Evolutionary conservation across 30 jellyfish, hydroid and myxozoan species (phyloP).

Genomic region (Cassiopea andromeda): DNA sequence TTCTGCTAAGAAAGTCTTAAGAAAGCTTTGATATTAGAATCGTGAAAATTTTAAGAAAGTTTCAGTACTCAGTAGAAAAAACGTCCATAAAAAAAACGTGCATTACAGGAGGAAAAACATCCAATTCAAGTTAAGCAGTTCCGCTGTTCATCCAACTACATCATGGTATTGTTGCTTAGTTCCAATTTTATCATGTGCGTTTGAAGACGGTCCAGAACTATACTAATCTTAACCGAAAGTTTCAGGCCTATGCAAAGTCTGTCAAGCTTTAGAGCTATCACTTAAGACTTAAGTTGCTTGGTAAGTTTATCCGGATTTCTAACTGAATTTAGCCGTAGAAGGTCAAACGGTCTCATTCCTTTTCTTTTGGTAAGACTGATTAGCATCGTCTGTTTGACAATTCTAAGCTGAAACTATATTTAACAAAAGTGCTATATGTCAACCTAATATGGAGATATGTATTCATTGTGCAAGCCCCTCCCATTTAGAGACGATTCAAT

Average conservation of each 20-base stretch:
- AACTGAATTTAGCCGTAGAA: not conserved
- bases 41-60: too few species aligned
- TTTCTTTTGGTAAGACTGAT: not conserved
- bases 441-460: conserved; percentile 30
- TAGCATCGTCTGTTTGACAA: not conserved
- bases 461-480: not conserved
- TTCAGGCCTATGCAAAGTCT: not conserved
- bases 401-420: not conserved
- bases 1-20: too few species aligned
- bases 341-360: not conserved
- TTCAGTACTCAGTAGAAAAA: too few species aligned
- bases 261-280: not conserved
- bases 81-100: too few species aligned
- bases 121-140: too few species aligned
- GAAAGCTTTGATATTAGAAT: too few species aligned
- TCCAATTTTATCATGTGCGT: too few species aligned
- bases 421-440: not conserved
- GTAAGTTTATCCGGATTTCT: not conserved
- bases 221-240: too few species aligned
- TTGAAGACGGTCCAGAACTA: too few species aligned
- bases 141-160: too few species aligned
- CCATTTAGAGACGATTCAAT: not conserved
- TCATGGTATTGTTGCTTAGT: too few species aligned
- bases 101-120: too few species aligned
- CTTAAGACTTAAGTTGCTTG: not conserved